A percentile compares a stretch with the other conserved stretches of the same genome.
These are phyloP conservation scores for Margaritifera margaritifera DNA, from an alignment of 2,888 invertebrate genomes.

Conservation along the genomic window DNA sequence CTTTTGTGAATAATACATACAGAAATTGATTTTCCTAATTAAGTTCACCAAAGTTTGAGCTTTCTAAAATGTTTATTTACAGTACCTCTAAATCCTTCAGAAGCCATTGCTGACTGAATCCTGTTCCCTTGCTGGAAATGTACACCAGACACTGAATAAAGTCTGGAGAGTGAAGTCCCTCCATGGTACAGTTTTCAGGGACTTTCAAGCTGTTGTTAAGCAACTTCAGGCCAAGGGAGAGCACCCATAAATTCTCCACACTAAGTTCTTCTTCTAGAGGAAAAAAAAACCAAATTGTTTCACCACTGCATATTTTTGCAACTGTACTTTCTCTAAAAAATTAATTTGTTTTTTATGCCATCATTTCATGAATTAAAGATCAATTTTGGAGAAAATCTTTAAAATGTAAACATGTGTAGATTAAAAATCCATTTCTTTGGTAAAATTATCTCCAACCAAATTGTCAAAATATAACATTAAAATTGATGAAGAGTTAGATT, in stretches of 20 bases:
- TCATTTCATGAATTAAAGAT: not conserved
- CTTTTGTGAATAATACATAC: no score
- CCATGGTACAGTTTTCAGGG: slow-evolving; percentile 31
- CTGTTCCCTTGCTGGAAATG: slow-evolving; percentile 67
- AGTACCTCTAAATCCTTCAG: slow-evolving; percentile 69
- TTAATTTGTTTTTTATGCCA: no score
- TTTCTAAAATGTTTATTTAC: not conserved
- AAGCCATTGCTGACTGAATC: slow-evolving; percentile 69
- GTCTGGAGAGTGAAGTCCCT: slow-evolving; percentile 55
- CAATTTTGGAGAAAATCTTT: no score
- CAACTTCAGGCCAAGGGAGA: slow-evolving; percentile 66
- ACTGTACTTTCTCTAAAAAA: no score
- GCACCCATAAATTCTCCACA: slow-evolving; percentile 67
- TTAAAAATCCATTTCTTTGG: no score
- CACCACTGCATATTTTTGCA: not conserved
- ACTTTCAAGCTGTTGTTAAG: slow-evolving; percentile 58
- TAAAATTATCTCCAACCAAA: no score
- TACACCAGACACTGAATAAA: slow-evolving; percentile 68
- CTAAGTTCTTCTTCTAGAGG: slow-evolving; percentile 46
- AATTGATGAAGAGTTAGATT: no score
- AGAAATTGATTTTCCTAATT: no score
- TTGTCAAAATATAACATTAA: no score
- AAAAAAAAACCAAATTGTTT: slow-evolving; percentile 1
- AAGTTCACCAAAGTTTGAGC: no score
- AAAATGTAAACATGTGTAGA: no score